These are phyloP conservation scores for Gymnocypris eckloni DNA, from an alignment of 2,797 vertebrate species.

Conservation along the genomic window DNA sequence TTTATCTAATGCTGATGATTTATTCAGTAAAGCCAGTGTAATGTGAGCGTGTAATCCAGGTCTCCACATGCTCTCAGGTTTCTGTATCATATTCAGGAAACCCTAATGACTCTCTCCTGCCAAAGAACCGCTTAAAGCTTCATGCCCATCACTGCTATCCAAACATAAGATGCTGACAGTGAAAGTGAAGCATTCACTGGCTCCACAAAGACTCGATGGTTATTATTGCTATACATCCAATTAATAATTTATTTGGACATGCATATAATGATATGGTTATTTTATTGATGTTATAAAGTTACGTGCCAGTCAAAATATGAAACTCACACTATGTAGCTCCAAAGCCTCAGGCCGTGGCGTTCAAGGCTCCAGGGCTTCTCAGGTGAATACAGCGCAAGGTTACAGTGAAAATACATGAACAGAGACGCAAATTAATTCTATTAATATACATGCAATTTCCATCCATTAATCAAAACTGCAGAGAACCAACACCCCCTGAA, in stretches of 20 bases:
- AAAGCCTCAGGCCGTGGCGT: not conserved
- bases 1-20: constrained; percentile 75
- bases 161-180: constrained; percentile 24
- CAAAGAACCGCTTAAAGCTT: constrained; percentile 38
- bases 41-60: constrained; percentile 58
- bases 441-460: constrained; percentile 44
- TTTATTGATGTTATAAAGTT: not conserved
- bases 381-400: not conserved
- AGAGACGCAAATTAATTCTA: constrained; percentile 24
- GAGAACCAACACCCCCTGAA: constrained; percentile 43
- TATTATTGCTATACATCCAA: constrained; percentile 18
- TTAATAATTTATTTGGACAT: constrained; percentile 38
- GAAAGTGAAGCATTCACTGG: constrained; percentile 49
- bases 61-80: constrained; percentile 52
- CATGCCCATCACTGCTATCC: constrained; percentile 38
- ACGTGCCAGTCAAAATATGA: not conserved
- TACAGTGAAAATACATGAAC: not conserved
- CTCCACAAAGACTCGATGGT: constrained; percentile 3
- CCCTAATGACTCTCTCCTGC: constrained; percentile 50
- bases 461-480: constrained; percentile 46
- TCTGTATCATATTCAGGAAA: constrained; percentile 69
- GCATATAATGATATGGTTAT: not conserved
- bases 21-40: constrained; percentile 76
- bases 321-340: not conserved
- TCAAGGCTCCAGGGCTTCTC: constrained; percentile 17